A percentile compares a stretch with the other conserved stretches of the same genome.
These are phyloP conservation scores for Montipora sp. DNA, from an alignment of 64 coral and sea anemone genomes.

Conservation along the genomic window DNA sequence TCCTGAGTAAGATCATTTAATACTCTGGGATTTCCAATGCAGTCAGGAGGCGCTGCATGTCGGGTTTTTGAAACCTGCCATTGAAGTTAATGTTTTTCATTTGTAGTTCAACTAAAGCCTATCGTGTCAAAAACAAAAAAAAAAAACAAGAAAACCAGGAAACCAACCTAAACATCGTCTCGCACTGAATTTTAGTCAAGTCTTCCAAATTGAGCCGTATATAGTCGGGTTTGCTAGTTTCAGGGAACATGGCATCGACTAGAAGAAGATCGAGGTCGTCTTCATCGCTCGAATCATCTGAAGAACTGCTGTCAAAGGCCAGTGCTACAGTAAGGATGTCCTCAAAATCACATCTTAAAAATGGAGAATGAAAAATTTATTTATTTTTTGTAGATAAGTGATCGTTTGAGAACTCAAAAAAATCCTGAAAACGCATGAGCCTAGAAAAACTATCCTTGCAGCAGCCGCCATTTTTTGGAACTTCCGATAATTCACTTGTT, in stretches of 20 bases:
- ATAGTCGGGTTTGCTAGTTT: constrained; percentile 23
- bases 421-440: not conserved
- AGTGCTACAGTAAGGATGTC: constrained; percentile 8
- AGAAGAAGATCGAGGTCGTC: constrained; percentile 17
- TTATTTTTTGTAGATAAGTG: not conserved
- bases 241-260: constrained; percentile 21
- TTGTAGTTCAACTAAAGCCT: too few species aligned
- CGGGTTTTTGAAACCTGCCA: not conserved
- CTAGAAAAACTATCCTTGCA: not conserved
- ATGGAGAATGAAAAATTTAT: not conserved
- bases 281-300: constrained; percentile 26
- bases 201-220: constrained; percentile 6
- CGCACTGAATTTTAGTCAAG: not conserved
- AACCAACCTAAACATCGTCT: too few species aligned
- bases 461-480: constrained; percentile 5
- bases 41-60: not conserved
- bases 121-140: too few species aligned
- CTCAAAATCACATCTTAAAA: not conserved
- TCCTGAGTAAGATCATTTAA: not conserved
- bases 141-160: too few species aligned
- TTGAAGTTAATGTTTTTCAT: not conserved
- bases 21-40: not conserved
- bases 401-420: not conserved
- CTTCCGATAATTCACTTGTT: not conserved
- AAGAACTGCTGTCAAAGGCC: constrained; percentile 6